Evolutionary conservation across 2,797 vertebrate species (phyloP), one percentile per base, ranked within the genome.

Genomic region (Leptodactylus fallax): DNA sequence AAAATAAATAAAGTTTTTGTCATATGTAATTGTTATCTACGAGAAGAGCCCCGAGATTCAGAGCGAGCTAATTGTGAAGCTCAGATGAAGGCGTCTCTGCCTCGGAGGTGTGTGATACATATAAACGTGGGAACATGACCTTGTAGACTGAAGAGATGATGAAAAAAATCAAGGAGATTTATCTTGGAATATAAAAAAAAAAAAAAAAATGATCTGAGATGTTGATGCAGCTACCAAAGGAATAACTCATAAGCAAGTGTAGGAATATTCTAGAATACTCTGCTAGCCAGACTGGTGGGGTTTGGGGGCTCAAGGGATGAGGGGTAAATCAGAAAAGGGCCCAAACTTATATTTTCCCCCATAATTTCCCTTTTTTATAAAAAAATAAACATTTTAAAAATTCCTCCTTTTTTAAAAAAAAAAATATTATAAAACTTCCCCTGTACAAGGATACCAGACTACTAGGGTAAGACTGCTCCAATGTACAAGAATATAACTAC

Each of bases 1-100:
- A 16, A 81, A 71, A 86, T 71, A 79, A 79, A 86, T 78, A 85
- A 51, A 53, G 8, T 71, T 49, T 72, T 69, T 79, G 76, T 86
- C 85, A 80, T n/a, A 58, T 67, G 63, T 72, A 81, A 86, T 81
- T 71, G 63, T 81, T 81, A 80, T 72, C 85, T 72, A 72, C n/a
- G 27, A 25, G 47, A 4, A 21, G 19, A 8, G 47, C 3, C 60
- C 25, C 0, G n/a, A 65, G 45, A 27, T 49, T 61, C 60, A 12
- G 14, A 47, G 27, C 11, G 0, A 51, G 36, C 58, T 78, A 51
- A 85, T 85, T 51, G 83, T 65, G 27, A 77, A 0, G 58, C 45
- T 51, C 21, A 13, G 45, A 25, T 13, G 19, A 12, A 12, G 19
- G 19, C 19, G 25, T 77, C 19, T 45, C 21, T 61, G 45, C 5